Base-by-base conservation (phyloP, 1,140 invertebrate genomes). In the Lordiphosa clarofinis region DNA sequence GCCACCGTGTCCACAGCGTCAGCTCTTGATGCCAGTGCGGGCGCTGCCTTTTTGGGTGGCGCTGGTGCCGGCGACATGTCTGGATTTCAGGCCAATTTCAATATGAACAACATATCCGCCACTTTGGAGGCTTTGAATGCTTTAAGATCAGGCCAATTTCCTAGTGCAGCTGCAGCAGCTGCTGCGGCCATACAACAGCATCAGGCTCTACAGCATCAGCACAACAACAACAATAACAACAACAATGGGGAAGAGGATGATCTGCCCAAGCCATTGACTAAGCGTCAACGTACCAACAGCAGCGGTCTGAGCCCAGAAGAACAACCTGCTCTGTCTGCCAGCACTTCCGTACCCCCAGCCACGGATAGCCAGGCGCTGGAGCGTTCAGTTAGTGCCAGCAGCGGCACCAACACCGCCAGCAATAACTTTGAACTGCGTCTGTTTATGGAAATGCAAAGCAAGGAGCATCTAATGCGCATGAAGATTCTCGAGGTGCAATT, bases 401-500 rank as follows among this genome's bases (percentile, higher is more conserved):
- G 13, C 10, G 37, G 21, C 37, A 44, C 6, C 36, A 55, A 8
- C 31, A 52, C 28, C 37, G 19, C 31, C 38, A 47, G 28, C 42
- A 73, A 44, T 36, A 72, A 73, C 11, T 72, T 79, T 3, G 86
- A 88, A 46, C 38, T 88, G 54, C 72, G 82, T n/a, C 35, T 71
- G 46, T 87, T 89, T 42, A 87, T 89, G 87, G 87, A 89, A 13
- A 89, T 89, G 87, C 88, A 89, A 66, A 81, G 68, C 61, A 89
- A 89, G 67, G 88, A 89, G 72, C 88, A 89, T 48, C 73, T 87
- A 66, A 72, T 89, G 76, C 87, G 88, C 55, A 89, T 89, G 88
- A 79, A 86, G 35, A 89, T 89, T 46, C 69, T 89, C 21, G 88
- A 89, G 58, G 86, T 87, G 38, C 88, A 89, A 63, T 54, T 89